phyloP scores from a whole-genome alignment of 2,888 invertebrate species.

The Pyralis farinalis region DNA sequence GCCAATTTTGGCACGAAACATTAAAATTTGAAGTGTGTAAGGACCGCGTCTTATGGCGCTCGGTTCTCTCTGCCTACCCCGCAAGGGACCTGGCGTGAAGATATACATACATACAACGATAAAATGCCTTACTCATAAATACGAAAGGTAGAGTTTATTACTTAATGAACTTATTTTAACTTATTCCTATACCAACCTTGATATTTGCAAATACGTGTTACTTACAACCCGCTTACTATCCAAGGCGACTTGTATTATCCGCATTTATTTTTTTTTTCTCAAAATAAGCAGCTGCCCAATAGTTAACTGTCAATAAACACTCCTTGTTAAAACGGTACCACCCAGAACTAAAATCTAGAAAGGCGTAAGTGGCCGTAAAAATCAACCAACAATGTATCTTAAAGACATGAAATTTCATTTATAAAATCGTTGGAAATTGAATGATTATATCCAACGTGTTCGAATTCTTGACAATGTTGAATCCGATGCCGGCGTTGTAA shows the following conservation, averaged over 20 bases:
- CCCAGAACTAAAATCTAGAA: slow-evolving; percentile 21
- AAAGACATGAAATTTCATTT: slow-evolving; percentile 5
- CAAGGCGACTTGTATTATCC: neutral
- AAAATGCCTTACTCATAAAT: no score
- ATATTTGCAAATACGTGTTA: neutral
- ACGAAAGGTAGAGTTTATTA: no score
- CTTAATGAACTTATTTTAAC: neutral
- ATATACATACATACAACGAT: no score
- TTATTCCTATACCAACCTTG: neutral
- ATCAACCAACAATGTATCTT: no score
- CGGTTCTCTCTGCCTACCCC: no score
- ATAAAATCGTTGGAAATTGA: slow-evolving; percentile 34
- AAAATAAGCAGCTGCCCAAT: slow-evolving; percentile 3
- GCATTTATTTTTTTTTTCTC: neutral
- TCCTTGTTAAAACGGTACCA: slow-evolving; percentile 38
- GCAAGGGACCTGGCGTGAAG: no score
- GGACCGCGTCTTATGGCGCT: no score
- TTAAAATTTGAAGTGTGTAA: no score
- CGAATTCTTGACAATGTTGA: slow-evolving; percentile 40
- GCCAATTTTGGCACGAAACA: no score
- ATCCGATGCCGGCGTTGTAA: slow-evolving; percentile 16
- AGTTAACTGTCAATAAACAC: slow-evolving; percentile 8
- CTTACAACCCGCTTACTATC: neutral
- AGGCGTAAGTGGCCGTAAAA: slow-evolving; percentile 20
- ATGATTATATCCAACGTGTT: slow-evolving; percentile 27